phyloP scores from a whole-genome alignment of 2,797 vertebrate species.

The Lutjanus argentimaculatus region DNA sequence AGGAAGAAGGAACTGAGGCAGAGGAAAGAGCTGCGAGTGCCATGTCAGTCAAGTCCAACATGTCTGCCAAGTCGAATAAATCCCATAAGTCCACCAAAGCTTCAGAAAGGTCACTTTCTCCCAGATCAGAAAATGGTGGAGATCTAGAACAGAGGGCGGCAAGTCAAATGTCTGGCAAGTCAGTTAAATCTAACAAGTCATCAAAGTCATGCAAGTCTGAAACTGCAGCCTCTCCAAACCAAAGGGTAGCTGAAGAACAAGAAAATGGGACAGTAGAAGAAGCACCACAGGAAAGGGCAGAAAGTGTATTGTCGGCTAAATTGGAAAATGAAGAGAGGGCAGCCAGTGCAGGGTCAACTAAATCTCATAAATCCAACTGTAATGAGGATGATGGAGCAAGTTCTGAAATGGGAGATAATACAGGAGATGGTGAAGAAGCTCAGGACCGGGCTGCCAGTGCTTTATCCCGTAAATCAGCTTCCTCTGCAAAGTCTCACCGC shows the following conservation, averaged over 20 bases:
- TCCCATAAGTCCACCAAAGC: slow-evolving; percentile 62
- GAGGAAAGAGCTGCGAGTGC: slow-evolving; percentile 66
- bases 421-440: slow-evolving; percentile 27
- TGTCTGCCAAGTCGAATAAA: slow-evolving; percentile 70
- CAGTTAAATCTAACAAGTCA: slow-evolving; percentile 59
- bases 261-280: slow-evolving; percentile 19
- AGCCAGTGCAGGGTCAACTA: slow-evolving; percentile 32
- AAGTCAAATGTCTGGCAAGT: slow-evolving; percentile 62
- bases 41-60: slow-evolving; percentile 71
- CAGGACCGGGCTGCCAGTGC: slow-evolving; percentile 35
- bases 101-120: slow-evolving; percentile 58
- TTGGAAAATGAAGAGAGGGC: slow-evolving; percentile 34
- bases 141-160: slow-evolving; percentile 61
- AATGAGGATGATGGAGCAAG: background rate
- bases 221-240: background rate
- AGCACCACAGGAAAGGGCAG: slow-evolving; percentile 47
- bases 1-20: slow-evolving; percentile 35
- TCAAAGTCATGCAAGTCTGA: slow-evolving; percentile 40
- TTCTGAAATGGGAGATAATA: slow-evolving; percentile 44
- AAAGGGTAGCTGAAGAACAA: slow-evolving; percentile 8
- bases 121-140: slow-evolving; percentile 28
- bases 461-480: slow-evolving; percentile 54
- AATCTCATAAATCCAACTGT: slow-evolving; percentile 20
- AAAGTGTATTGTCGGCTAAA: slow-evolving; percentile 36
- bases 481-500: slow-evolving; percentile 52